Conservation (phyloP, 2,888 invertebrate genomes). For the Xanthorhoe designata region DNA sequence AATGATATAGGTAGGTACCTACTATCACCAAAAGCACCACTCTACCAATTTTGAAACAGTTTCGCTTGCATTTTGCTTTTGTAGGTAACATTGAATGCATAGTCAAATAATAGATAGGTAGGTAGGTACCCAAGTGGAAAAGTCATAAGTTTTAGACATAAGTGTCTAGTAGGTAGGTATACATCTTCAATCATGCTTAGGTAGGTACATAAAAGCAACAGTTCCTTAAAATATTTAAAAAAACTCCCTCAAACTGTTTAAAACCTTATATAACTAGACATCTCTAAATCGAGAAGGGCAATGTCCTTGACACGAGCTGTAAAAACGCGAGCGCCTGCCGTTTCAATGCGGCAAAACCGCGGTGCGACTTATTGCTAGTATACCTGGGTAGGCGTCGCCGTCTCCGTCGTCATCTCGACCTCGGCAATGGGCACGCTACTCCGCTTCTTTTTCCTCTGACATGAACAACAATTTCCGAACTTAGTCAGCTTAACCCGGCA, state of each 20-base stretch:
- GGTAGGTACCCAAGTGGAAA: too few relatives aligned
- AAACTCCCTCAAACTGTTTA: slow-evolving; percentile 8
- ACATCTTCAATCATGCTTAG: slow-evolving; percentile 5
- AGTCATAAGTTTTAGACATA: too few relatives aligned
- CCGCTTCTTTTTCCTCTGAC: slow-evolving; percentile 74
- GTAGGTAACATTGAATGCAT: too few relatives aligned
- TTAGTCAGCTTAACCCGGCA: slow-evolving; percentile 68
- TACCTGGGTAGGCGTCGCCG: slow-evolving; percentile 83
- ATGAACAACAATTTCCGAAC: slow-evolving; percentile 75
- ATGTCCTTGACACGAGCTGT: slow-evolving; percentile 63
- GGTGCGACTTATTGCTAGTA: slow-evolving; percentile 37
- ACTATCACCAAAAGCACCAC: too few relatives aligned
- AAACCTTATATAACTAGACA: slow-evolving; percentile 57
- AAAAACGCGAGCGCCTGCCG: slow-evolving; percentile 51
- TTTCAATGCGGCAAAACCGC: slow-evolving; percentile 59
- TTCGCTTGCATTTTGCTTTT: too few relatives aligned
- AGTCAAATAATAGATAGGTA: too few relatives aligned
- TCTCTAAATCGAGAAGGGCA: slow-evolving; percentile 55
- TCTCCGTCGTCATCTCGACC: slow-evolving; percentile 82
- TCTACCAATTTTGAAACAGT: too few relatives aligned
- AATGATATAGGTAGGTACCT: too few relatives aligned
- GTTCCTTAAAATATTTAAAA: slow-evolving; percentile 23
- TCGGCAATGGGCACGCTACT: slow-evolving; percentile 71
- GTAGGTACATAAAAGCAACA: slow-evolving; percentile 15
- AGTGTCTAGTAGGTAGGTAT: too few relatives aligned